Base-by-base conservation (phyloP, 2,888 invertebrate species). In the Limnephilus rhombicus region DNA sequence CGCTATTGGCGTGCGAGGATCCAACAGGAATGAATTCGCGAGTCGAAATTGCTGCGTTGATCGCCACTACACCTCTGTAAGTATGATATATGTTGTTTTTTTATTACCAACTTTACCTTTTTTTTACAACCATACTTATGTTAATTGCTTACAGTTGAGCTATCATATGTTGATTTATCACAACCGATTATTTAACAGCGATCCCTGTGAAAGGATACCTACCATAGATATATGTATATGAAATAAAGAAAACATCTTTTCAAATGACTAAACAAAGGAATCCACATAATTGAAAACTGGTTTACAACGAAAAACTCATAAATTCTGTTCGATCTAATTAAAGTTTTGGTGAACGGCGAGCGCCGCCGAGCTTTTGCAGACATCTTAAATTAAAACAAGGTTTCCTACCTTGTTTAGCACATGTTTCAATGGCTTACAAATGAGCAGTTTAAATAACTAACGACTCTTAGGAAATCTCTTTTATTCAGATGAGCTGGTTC, bases 401-500 rank as follows among this genome's bases (percentile, higher is more conserved):
- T 68, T 68, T n/a, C 68, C 68, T 68, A 68, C 68, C 24, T 68
- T 18, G 24, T n/a, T 68, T n/a, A 24, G 68, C 68, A 24, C 68
- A 68, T 68, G 68, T 68, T 68, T 68, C 68, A 68, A 68, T 68
- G 68, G 9, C 24, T n/a, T n/a, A n/a, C 68, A 68, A 68, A 68
- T 24, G 68, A n/a, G 68, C 68, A 24, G 68, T 68, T 68, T 68
- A n/a, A 68, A 68, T 68, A 68, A 68, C 18, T 68, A 68, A 68
- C 18, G 5, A 68, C 68, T 68, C 68, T 68, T 68, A 68, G n/a
- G 68, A 68, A 68, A 68, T 68, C 68, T n/a, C 24, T 68, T 37
- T 45, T 45, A 86, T 86, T 49, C 45, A 29, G 86, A 86, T 86
- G 86, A 41, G n/a, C 86, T 45, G 11, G 45, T 49, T 12, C 45